These are phyloP conservation scores for Ptyas mucosa DNA, from an alignment of 2,113 vertebrate genomes.

Conservation along the genomic window DNA sequence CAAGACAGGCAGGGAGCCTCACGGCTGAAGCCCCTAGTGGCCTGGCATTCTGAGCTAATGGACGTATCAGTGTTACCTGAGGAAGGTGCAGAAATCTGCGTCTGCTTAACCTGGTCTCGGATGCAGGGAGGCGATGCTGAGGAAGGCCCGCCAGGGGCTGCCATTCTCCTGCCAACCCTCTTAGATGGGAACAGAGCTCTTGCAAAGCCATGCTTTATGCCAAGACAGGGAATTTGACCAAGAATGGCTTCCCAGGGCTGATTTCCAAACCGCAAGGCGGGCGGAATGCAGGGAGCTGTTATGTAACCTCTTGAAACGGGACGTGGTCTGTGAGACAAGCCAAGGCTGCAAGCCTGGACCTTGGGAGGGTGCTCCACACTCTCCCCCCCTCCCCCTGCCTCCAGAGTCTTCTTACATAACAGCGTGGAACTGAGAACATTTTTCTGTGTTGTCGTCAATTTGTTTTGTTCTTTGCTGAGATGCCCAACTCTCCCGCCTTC, in stretches of 20 bases:
- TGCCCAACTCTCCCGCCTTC: background rate
- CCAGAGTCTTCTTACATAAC: slow-evolving; percentile 1
- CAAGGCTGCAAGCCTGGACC: background rate
- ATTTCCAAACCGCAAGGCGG: background rate
- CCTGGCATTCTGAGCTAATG: background rate
- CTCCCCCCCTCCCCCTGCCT: background rate
- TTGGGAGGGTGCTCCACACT: background rate
- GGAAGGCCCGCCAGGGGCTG: background rate
- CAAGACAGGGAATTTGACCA: background rate
- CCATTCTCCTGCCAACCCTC: background rate
- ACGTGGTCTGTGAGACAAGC: background rate
- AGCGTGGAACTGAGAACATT: background rate
- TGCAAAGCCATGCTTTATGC: background rate
- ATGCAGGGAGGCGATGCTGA: background rate
- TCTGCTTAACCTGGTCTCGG: background rate
- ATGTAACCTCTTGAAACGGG: background rate
- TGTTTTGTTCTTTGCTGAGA: background rate
- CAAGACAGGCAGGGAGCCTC: background rate
- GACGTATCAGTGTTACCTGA: too few relatives aligned
- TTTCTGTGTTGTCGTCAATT: background rate
- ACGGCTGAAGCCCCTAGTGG: background rate
- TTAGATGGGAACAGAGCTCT: background rate
- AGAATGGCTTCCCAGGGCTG: background rate
- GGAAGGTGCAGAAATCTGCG: background rate
- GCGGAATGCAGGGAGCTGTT: background rate